A percentile compares a stretch with the other conserved stretches of the same genome.
Evolutionary conservation across 2,113 vertebrate genomes (phyloP).

Genomic region (Himantopus leucocephalus): DNA sequence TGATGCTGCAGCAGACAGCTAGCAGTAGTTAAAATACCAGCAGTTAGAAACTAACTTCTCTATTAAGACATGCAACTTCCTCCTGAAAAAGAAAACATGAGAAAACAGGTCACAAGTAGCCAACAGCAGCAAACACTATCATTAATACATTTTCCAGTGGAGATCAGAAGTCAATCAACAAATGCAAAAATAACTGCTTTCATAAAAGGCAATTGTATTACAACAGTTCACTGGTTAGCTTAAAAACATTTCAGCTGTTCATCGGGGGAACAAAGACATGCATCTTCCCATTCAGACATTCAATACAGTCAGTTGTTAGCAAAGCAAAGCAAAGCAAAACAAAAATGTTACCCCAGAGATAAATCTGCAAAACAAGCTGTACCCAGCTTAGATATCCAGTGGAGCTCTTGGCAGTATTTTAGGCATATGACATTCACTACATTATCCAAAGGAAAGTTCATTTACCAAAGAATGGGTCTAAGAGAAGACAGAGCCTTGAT

Average conservation of each 20-base stretch:
- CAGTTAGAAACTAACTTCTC: not conserved
- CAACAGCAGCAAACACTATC: not conserved
- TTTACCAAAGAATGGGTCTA: not conserved
- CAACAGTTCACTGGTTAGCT: not conserved
- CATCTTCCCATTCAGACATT: not conserved
- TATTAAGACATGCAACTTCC: not conserved
- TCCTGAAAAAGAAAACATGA: not conserved
- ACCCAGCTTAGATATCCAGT: not conserved
- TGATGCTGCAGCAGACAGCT: not conserved
- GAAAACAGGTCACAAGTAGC: slow-evolving; percentile 41
- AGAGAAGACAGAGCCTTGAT: not conserved
- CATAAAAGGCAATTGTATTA: slow-evolving; percentile 22
- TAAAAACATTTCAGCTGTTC: not conserved
- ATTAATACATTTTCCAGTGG: not conserved
- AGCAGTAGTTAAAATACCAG: not conserved
- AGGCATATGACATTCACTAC: not conserved
- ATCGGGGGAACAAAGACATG: not conserved
- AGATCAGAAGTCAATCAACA: not conserved
- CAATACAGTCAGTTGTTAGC: not conserved
- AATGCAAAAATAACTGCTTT: slow-evolving; percentile 18
- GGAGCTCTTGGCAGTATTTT: not conserved
- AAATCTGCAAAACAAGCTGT: not conserved
- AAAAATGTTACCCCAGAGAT: not conserved
- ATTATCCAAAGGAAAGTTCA: not conserved
- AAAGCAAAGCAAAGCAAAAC: not conserved